Conservation (phyloP, 1,140 invertebrate genomes). For the Heterodera schachtii region DNA sequence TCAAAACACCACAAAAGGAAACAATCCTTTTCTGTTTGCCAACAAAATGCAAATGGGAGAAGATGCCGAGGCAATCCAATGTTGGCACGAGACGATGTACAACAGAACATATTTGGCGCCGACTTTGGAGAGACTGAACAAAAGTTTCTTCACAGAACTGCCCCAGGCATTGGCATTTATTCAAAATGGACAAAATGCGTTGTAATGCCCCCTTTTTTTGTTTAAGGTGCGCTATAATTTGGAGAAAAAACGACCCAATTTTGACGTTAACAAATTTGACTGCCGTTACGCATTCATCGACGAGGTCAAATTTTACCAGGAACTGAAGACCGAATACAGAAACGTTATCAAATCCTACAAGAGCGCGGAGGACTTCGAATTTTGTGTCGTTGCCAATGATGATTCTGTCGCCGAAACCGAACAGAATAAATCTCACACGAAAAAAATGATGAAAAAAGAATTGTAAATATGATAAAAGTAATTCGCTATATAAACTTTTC, state of each 20-base stretch:
- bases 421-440: no score
- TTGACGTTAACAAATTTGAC: conserved; percentile 11
- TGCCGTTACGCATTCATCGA: conserved; percentile 22
- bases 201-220: background rate
- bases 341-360: no score
- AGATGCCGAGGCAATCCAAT: conserved; percentile 47
- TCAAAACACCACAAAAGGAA: conserved; percentile 11
- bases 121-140: background rate
- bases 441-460: no score
- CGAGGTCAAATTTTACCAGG: conserved; percentile 1
- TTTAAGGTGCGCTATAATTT: conserved; percentile 26
- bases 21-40: conserved; percentile 39
- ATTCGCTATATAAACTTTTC: no score
- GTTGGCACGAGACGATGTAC: conserved; percentile 44
- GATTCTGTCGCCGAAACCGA: no score
- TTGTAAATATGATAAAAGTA: no score
- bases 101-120: background rate
- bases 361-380: no score
- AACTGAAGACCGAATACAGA: background rate
- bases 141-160: background rate
- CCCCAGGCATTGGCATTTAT: background rate
- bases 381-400: no score
- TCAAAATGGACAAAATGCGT: background rate
- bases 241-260: background rate
- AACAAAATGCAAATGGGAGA: conserved; percentile 50